Conservation (phyloP, 2,113 vertebrate genomes). For the Boleophthalmus pectinirostris region DNA sequence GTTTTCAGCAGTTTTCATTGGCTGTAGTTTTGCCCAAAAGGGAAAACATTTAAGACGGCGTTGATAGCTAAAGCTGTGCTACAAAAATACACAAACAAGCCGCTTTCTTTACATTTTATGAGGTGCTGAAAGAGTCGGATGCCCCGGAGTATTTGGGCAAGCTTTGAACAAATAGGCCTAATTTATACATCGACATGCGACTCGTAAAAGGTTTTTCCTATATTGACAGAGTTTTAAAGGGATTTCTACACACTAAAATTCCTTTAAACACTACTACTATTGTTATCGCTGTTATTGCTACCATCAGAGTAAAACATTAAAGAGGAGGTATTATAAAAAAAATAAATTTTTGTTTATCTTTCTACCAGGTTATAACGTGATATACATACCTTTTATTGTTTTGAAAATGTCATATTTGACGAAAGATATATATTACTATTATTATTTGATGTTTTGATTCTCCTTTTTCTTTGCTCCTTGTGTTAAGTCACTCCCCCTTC, state of each 20-base stretch:
- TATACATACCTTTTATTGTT: too few species aligned
- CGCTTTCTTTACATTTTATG: background rate
- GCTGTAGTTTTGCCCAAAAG: background rate
- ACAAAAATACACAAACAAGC: constrained; percentile 4
- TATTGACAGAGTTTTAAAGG: background rate
- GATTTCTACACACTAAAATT: background rate
- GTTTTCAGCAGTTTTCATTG: background rate
- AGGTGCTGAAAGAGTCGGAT: background rate
- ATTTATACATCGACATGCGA: background rate
- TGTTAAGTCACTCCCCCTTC: too few species aligned
- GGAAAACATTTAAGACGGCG: background rate
- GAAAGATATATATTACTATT: too few species aligned
- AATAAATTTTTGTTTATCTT: too few species aligned
- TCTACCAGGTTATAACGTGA: too few species aligned
- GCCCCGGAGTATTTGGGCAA: background rate
- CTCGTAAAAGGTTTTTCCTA: background rate
- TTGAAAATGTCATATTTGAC: too few species aligned
- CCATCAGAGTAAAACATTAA: too few species aligned
- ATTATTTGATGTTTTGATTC: too few species aligned
- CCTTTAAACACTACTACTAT: background rate
- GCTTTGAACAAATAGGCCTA: background rate
- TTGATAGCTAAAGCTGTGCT: background rate
- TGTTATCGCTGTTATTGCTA: too few species aligned
- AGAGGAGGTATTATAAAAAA: too few species aligned
- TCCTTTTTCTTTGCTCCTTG: too few species aligned